phyloP scores from a whole-genome alignment of 2,888 invertebrate genomes.

The Brachynemurus nebulosus region DNA sequence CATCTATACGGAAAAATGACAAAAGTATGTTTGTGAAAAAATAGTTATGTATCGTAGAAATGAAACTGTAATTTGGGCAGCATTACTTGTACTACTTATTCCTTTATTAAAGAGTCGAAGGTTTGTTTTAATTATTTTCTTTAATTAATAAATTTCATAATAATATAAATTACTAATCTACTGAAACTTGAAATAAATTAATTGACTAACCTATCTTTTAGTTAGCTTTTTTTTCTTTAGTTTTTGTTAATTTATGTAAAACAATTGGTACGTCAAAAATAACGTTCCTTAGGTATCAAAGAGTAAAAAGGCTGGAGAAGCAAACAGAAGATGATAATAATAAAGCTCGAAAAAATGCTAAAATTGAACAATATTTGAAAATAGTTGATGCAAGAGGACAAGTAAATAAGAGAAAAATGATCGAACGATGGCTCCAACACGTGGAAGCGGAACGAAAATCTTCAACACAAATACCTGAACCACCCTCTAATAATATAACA shows the following conservation, averaged over 20 bases:
- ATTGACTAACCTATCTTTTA: no score
- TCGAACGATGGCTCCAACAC: conserved; percentile 7
- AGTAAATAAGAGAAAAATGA: conserved; percentile 4
- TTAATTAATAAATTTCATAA: not conserved
- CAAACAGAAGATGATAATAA: conserved; percentile 1
- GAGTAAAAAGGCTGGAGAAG: conserved; percentile 2
- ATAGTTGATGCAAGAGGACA: conserved; percentile 4
- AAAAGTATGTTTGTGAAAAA: not conserved
- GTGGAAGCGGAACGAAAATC: conserved; percentile 6
- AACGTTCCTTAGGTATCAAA: not conserved
- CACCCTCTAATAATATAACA: no score
- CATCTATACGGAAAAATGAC: conserved; percentile 1
- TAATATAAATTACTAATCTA: no score
- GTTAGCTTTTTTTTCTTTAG: not conserved
- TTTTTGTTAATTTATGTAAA: no score
- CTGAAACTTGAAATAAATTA: no score
- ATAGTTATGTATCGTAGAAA: not conserved
- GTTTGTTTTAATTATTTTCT: not conserved
- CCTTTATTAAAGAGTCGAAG: not conserved
- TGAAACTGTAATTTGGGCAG: not conserved
- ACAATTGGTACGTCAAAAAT: no score
- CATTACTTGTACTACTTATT: not conserved
- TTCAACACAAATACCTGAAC: no score
- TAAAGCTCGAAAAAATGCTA: conserved; percentile 6
- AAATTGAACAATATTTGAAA: conserved; percentile 8